Conservation (phyloP, 2,113 vertebrate genomes). For the Prunella fulvescens region DNA sequence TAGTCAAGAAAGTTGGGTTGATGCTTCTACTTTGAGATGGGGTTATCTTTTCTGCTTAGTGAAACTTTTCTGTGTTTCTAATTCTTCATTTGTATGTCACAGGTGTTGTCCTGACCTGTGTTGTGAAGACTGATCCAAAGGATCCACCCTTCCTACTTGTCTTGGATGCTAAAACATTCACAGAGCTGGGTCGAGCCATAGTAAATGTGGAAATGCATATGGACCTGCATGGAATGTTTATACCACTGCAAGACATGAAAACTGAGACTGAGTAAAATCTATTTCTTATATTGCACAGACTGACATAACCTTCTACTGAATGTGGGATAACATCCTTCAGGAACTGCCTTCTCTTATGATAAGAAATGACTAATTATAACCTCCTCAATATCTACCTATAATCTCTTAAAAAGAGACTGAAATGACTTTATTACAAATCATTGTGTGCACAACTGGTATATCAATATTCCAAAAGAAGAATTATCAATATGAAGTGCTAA, state of each 20-base stretch:
- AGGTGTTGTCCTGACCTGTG: slow-evolving; percentile 82
- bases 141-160: slow-evolving; percentile 81
- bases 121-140: slow-evolving; percentile 75
- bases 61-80: not conserved
- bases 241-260: slow-evolving; percentile 66
- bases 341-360: not conserved
- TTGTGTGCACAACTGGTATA: not conserved
- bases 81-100: not conserved
- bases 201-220: slow-evolving; percentile 74
- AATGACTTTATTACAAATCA: not conserved
- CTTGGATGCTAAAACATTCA: slow-evolving; percentile 86
- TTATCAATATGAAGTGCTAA: not conserved
- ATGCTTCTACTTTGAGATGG: not conserved
- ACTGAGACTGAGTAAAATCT: not conserved
- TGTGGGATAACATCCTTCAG: not conserved
- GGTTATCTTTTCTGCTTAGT: not conserved
- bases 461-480: not conserved
- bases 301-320: not conserved
- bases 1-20: not conserved
- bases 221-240: slow-evolving; percentile 89
- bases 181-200: slow-evolving; percentile 82
- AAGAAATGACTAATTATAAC: not conserved
- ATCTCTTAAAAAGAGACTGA: not conserved
- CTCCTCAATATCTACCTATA: not conserved
- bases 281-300: not conserved